These are phyloP conservation scores for Corythornis cristatus DNA, from an alignment of 2,113 vertebrate genomes.

Conservation along the genomic window DNA sequence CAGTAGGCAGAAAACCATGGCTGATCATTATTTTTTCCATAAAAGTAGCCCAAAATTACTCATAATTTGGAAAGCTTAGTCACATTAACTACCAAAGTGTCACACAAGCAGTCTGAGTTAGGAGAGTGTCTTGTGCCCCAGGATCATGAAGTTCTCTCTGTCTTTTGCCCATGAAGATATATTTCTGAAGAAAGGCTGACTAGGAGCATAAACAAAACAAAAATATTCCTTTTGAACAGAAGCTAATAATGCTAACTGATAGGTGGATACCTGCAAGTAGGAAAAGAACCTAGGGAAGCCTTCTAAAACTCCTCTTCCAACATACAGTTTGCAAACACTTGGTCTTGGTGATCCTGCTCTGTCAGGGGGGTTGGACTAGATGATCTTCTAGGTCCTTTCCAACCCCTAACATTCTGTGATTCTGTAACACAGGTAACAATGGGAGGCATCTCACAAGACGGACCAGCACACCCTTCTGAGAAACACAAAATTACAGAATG, in stretches of 20 bases:
- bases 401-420: no score
- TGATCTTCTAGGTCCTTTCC: no score
- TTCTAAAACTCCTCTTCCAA: neutral
- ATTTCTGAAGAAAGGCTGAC: neutral
- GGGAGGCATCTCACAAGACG: neutral
- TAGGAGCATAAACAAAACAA: neutral
- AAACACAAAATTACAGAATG: neutral
- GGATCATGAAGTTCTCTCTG: neutral
- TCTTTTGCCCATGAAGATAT: neutral
- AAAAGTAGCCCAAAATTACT: neutral
- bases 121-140: neutral
- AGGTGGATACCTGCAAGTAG: neutral
- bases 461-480: neutral
- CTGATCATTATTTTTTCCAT: neutral
- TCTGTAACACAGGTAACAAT: neutral
- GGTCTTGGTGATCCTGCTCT: no score
- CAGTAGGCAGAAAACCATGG: neutral
- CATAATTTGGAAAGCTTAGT: neutral
- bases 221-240: neutral
- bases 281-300: neutral
- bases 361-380: no score
- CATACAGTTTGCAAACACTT: neutral
- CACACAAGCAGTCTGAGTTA: neutral
- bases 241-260: accelerated
- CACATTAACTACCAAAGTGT: neutral